phyloP scores from a whole-genome alignment of 2,888 invertebrate species.

The Tinea pellionella region DNA sequence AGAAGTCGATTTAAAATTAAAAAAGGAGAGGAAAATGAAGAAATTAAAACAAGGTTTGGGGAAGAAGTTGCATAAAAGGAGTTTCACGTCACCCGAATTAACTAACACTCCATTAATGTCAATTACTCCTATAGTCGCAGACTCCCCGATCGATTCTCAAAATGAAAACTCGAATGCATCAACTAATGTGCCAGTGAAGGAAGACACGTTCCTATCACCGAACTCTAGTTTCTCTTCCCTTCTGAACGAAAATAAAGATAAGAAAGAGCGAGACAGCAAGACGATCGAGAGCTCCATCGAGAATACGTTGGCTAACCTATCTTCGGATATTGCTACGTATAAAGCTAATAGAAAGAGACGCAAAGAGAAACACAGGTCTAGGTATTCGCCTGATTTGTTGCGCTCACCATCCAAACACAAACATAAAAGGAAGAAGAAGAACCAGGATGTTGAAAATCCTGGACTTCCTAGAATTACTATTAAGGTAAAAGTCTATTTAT shows the following conservation, averaged over 20 bases:
- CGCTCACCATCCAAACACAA: constrained; percentile 78
- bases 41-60: constrained; percentile 41
- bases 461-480: constrained; percentile 80
- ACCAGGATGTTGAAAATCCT: constrained; percentile 73
- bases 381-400: constrained; percentile 77
- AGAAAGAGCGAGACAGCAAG: constrained; percentile 53
- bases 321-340: constrained; percentile 61
- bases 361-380: constrained; percentile 80
- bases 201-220: constrained; percentile 38
- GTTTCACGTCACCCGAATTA: constrained; percentile 59
- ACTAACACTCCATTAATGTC: constrained; percentile 67
- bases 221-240: constrained; percentile 63
- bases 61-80: constrained; percentile 55
- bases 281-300: constrained; percentile 59
- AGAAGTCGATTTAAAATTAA: constrained; percentile 28
- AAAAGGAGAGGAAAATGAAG: constrained; percentile 54
- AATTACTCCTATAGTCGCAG: constrained; percentile 61
- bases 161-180: constrained; percentile 62
- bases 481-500: constrained; percentile 66
- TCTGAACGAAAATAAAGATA: constrained; percentile 33
- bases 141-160: constrained; percentile 62
- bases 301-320: constrained; percentile 54
- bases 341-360: constrained; percentile 76
- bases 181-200: constrained; percentile 34
- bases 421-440: constrained; percentile 85